Evolutionary conservation across 1,140 invertebrate species (phyloP), one percentile per base, ranked within the genome.

Genomic region (Samia ricini): DNA sequence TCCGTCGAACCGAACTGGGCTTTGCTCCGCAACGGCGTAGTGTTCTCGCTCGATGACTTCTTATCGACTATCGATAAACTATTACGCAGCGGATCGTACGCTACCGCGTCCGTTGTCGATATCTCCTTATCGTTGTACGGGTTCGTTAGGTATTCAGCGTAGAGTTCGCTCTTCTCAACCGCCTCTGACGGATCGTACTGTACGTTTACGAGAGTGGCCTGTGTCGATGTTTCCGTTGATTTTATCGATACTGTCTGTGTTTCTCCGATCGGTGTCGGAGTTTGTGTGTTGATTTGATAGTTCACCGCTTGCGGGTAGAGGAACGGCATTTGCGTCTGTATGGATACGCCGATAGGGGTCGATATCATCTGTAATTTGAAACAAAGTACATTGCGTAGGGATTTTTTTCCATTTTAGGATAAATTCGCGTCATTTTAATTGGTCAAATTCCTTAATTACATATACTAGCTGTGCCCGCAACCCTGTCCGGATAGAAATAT

Each of bases 311-410:
- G 69, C 18, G 79, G 79, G 63, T 77, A 82, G 21, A 85, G 66
- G 2, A 84, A 79, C 29, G 85, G 81, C 21, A 78, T 77, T 66
- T 82, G 79, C 2, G 82, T 72, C 51, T 91, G 88, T 22, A 88
- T 77, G 6, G 89, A 84, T 64, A 91, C 88, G 4, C 92, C 92
- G 49, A 93, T 93, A 8, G 92, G 91, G n/a, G 92, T 93, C n/a
- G 92, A 93, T 54, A 92, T 89, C 90, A 93, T 92, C 92, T 93
- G 86, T 8, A 87, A 84, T 18, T 19, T 56, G 64, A 49, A 26
- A 56, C 26, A 50, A 21, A 56, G 19, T 22, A 19, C 19, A 56
- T 24, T n/a, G 56, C 20, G 6, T 36, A 36, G 33, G 6, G 33
- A 15, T 36, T 7, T 36, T 15, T 36, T 36, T 36, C 33, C 33